Evolutionary conservation across 2,888 invertebrate genomes (phyloP), one percentile per base, ranked within the genome.

Genomic region (Papilio demoleus): DNA sequence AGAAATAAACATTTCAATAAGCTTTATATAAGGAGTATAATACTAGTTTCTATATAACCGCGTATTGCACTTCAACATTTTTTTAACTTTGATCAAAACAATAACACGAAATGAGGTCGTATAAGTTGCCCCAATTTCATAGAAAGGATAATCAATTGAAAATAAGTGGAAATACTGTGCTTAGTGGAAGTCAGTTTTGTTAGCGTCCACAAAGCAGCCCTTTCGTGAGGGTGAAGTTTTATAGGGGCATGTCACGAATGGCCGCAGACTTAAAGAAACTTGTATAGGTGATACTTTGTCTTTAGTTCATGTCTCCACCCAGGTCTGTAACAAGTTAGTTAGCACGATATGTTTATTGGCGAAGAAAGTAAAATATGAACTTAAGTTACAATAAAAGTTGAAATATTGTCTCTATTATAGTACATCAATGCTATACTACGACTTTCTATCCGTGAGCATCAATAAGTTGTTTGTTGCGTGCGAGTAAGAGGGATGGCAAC

Each of bases 231-330:
- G 34, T 36, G 14, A 56, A 61, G 69, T 69, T 69, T 67, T 65
- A 69, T 69, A 69, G 65, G 61, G 53, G 50, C 56, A 56, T 61
- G 65, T 69, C 69, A 69, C 69, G 69, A 69, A 69, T 53, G 65
- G 38, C 65, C 60, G 60, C 60, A 68, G 64, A 60, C 60, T 65
- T 42, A 64, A 61, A 27, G 36, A 22, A 68, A 65, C 34, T 65
- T 12, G 60, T 50, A 50, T 45, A 65, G 45, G 65, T 53, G 53
- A 69, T 62, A 56, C 69, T 69, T 65, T 65, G 61, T 47, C 65
- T 69, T 69, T 19, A 19, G 36, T 45, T 61, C 50, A 56, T 63
- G 45, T 56, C 59, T 50, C 65, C 65, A 60, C 53, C 38, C 56
- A 22, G 61, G 65, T 53, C 27, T 42, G 31, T 24, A 14, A 59